phyloP scores from a whole-genome alignment of 2,113 vertebrate genomes.

The Muntiacus muntjak region DNA sequence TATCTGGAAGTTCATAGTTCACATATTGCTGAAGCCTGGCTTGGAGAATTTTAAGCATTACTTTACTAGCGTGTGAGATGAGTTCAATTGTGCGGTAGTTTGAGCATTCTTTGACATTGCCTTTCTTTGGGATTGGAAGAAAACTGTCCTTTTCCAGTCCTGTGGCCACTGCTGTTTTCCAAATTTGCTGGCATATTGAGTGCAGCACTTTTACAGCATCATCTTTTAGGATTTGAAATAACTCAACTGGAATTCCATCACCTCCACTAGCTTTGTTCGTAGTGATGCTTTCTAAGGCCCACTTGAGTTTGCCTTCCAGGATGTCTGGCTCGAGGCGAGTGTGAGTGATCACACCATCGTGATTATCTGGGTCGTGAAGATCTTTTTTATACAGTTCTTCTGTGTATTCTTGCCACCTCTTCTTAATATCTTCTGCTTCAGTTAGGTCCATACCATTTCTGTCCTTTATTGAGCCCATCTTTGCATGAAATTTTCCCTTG shows the following conservation, averaged over 20 bases:
- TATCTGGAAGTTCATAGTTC: no score
- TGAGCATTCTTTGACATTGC: not conserved
- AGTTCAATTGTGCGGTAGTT: no score
- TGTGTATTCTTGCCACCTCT: not conserved
- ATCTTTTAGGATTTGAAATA: not conserved
- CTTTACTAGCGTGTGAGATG: no score
- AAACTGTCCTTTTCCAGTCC: not conserved
- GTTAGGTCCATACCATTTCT: not conserved
- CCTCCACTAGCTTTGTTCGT: not conserved
- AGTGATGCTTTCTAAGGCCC: not conserved
- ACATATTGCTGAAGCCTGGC: no score
- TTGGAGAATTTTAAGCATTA: no score
- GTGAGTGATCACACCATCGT: not conserved
- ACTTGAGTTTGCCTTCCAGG: not conserved
- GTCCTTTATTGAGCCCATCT: not conserved
- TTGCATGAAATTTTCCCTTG: not conserved
- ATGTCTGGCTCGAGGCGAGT: not conserved
- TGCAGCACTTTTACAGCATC: not conserved
- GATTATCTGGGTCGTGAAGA: not conserved
- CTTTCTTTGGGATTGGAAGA: not conserved
- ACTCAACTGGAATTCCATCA: not conserved
- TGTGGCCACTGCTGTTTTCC: not conserved
- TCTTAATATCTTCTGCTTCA: not conserved
- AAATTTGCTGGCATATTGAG: not conserved
- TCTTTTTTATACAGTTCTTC: not conserved